Percentiles rank a stretch among this genome's conserved stretches.
These are phyloP conservation scores for Chironomus striatipennis DNA, from an alignment of 1,140 invertebrate genomes.

Conservation along the genomic window DNA sequence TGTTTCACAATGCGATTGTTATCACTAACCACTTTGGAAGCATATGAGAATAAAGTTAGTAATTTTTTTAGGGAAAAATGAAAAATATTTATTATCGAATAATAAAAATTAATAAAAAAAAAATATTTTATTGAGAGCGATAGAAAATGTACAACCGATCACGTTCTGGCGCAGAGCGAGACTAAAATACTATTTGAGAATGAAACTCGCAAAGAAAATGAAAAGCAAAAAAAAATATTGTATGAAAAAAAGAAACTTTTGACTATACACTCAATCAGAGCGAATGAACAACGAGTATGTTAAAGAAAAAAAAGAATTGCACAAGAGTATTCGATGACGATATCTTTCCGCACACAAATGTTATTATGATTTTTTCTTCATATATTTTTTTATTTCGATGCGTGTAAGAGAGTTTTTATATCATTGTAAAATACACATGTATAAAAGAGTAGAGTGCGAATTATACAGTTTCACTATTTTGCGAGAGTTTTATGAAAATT, in stretches of 20 bases:
- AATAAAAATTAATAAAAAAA: background rate
- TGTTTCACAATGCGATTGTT: too few relatives aligned
- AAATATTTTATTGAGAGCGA: background rate
- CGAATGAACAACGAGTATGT: background rate
- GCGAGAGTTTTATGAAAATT: constrained; percentile 5
- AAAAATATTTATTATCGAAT: background rate
- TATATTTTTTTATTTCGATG: background rate
- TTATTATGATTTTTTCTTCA: background rate
- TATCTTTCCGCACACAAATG: background rate
- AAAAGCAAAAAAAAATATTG: constrained; percentile 6
- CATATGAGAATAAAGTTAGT: too few relatives aligned
- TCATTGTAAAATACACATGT: background rate
- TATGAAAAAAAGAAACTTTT: constrained; percentile 3
- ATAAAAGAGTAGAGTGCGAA: background rate
- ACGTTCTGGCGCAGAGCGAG: background rate
- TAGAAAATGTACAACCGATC: background rate
- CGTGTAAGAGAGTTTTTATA: background rate
- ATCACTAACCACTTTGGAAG: too few relatives aligned
- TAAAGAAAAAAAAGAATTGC: constrained; percentile 12
- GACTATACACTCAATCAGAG: background rate
- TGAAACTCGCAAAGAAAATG: background rate
- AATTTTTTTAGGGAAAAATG: background rate
- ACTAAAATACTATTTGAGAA: constrained; percentile 20
- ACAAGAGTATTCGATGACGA: constrained; percentile 17
- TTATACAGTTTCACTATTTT: background rate